Evolutionary conservation across 2,797 vertebrate species (phyloP).

Genomic region (Kryptopterus vitreolus): DNA sequence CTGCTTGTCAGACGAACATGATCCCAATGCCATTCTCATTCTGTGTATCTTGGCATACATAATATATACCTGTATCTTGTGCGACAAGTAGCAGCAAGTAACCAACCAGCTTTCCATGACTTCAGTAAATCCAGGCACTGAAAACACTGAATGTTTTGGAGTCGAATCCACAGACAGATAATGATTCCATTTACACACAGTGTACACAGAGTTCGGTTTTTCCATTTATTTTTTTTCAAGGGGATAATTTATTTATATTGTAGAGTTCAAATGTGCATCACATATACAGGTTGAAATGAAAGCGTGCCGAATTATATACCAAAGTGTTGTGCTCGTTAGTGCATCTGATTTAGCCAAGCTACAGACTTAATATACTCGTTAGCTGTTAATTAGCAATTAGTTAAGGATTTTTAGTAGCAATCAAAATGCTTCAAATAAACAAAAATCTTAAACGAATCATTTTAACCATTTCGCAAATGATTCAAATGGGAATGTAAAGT

Average conservation of each 20-base stretch:
- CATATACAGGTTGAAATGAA: not conserved
- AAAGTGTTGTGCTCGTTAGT: not conserved
- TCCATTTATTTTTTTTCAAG: not conserved
- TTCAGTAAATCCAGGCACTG: not conserved
- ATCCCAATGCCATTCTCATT: not conserved
- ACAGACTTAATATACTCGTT: not conserved
- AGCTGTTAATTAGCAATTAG: not conserved
- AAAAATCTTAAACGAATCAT: not conserved
- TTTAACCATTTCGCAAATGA: not conserved
- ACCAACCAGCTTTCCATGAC: not conserved
- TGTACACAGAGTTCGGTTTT: not conserved
- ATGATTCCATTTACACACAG: not conserved
- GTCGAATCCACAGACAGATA: not conserved
- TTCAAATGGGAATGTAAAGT: not conserved
- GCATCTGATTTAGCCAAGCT: not conserved
- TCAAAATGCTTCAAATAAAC: not conserved
- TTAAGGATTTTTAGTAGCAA: no score
- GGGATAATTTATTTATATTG: not conserved
- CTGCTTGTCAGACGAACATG: no score
- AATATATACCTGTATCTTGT: not conserved
- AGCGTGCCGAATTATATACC: not conserved
- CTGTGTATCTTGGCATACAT: not conserved
- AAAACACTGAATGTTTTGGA: not conserved
- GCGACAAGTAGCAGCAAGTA: not conserved
- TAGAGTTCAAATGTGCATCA: not conserved